A percentile compares a stretch with the other conserved stretches of the same genome.
phyloP scores from a whole-genome alignment of 2,797 vertebrate genomes.

The Halcyon chelicuti region DNA sequence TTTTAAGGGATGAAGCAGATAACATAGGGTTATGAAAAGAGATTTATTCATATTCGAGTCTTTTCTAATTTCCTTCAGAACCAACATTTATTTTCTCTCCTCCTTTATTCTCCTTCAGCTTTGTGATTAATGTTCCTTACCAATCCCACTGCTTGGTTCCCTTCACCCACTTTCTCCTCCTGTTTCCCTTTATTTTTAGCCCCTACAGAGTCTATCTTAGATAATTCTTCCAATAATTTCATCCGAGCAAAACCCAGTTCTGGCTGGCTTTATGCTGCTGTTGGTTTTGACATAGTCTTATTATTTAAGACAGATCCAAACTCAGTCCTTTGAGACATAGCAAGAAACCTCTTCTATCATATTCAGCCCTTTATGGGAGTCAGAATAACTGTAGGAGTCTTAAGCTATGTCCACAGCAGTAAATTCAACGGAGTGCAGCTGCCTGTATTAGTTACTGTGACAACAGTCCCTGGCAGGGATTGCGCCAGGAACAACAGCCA shows the following conservation, averaged over 20 bases:
- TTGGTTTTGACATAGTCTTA: background rate
- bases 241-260: background rate
- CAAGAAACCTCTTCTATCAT: background rate
- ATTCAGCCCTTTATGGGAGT: background rate
- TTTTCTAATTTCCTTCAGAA: slow-evolving; percentile 9
- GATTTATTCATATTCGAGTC: background rate
- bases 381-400: background rate
- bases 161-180: slow-evolving; percentile 27
- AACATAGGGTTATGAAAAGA: background rate
- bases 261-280: background rate
- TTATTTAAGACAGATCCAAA: background rate
- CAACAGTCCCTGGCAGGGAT: background rate
- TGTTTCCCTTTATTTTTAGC: slow-evolving; percentile 38
- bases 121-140: slow-evolving; percentile 28
- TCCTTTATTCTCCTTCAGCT: background rate
- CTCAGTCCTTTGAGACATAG: background rate
- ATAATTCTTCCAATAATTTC: background rate
- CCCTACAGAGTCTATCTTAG: background rate
- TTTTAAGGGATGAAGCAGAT: background rate
- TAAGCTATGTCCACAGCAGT: background rate
- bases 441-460: background rate
- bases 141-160: background rate
- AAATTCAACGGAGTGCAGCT: background rate
- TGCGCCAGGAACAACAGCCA: background rate
- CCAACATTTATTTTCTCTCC: background rate